Evolutionary conservation across 2,888 invertebrate genomes (phyloP).

Genomic region (Danaus chrysippus): DNA sequence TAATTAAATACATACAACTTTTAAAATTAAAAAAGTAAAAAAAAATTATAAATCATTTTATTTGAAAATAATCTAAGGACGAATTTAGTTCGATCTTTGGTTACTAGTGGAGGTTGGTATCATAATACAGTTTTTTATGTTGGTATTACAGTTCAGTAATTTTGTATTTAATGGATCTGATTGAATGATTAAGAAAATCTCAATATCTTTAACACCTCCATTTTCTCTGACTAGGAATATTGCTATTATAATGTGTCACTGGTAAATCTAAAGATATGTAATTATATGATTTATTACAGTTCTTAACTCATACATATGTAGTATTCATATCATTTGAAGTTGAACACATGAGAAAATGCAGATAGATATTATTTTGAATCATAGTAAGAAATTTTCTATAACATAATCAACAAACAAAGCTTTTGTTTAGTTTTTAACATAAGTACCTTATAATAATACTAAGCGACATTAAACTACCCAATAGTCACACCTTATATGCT

Average conservation of each 20-base stretch:
- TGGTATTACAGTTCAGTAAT: background rate
- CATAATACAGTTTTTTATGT: background rate
- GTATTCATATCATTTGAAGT: conserved; percentile 8
- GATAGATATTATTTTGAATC: too few relatives aligned
- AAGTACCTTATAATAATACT: too few relatives aligned
- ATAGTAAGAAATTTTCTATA: too few relatives aligned
- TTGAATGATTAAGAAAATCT: conserved; percentile 2
- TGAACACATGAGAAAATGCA: too few relatives aligned
- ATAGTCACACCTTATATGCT: background rate
- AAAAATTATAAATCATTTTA: background rate
- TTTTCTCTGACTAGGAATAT: conserved; percentile 27
- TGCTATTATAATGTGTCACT: conserved; percentile 10
- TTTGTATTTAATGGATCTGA: background rate
- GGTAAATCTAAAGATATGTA: conserved; percentile 15
- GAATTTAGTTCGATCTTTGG: conserved; percentile 27
- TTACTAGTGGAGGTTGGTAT: conserved; percentile 9
- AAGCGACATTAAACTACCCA: background rate
- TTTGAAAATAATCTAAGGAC: conserved; percentile 19
- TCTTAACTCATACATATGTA: conserved; percentile 1
- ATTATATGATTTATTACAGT: conserved; percentile 13
- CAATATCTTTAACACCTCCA: conserved; percentile 15
- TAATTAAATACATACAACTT: conserved; percentile 16
- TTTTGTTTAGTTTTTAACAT: too few relatives aligned
- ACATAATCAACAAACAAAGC: conserved; percentile 11
- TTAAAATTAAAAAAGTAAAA: conserved; percentile 9